Base-by-base conservation (phyloP, 2,797 vertebrate genomes). In the Potorous gilbertii region DNA sequence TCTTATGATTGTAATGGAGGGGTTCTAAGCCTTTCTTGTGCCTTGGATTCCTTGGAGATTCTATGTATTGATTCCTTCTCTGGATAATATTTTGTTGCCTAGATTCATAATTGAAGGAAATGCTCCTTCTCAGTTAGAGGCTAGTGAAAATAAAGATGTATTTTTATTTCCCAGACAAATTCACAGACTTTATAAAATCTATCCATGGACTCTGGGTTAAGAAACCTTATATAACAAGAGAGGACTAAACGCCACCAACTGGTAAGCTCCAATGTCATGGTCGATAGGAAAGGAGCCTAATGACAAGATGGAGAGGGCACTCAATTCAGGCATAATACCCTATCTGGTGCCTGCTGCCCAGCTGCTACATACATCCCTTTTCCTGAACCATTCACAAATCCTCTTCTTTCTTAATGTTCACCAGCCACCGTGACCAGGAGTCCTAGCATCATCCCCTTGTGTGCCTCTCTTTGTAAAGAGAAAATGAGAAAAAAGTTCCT, bases 211-310 rank as follows among this genome's bases (percentile, higher is more conserved):
- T 18, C 66, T 81, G n/a, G n/a, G n/a, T 81, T 81, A 40, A 81
- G 90, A 66, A 16, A 6, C 92, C 31, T 24, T 90, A 54, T 31
- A 56, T 91, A 12, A 89, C 1, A 1, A 57, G 0, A 55, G 34
- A 89, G n/a, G 31, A 56, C 14, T 0, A 21, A 0, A n/a, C 74
- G 56, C 46, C 46, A 54, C 59, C 66, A 18, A 40, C 54, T 24
- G 0, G 0, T 31, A 5, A 14, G 21, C 12, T 2, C 21, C 3
- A 5, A 6, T 40, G 10, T 55, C 28, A 2, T 21, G 2, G 11
- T 21, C 6, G 3, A 28, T 11, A 5, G 93, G 91, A 46, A 54
- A 52, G 59, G 52, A 4, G 29, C 4, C 93, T 16, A 6, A 34
- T 14, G 24, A 55, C 74, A 1, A 3, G 55, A 66, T 1, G 0